A percentile compares a stretch with the other conserved stretches of the same genome.
These are phyloP conservation scores for Crotophaga sulcirostris DNA, from an alignment of 2,113 vertebrate species.

Conservation along the genomic window DNA sequence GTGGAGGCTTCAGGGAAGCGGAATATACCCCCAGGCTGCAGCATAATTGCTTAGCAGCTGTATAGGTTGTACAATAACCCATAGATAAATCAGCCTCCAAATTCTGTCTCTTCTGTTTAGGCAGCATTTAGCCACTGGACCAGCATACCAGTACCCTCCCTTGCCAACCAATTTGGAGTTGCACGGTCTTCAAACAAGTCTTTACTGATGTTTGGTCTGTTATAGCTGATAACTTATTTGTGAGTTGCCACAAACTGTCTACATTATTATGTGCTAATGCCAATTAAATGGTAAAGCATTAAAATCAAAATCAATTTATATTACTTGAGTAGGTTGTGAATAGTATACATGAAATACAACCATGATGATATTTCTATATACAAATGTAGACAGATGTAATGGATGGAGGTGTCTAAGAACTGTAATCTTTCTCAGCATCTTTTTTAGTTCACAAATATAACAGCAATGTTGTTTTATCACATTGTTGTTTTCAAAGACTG, in stretches of 20 bases:
- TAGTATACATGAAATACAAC: accelerated
- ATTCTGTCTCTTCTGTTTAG: background rate
- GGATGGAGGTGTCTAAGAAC: background rate
- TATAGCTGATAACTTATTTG: background rate
- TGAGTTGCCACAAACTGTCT: background rate
- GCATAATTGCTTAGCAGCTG: background rate
- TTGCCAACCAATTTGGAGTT: accelerated
- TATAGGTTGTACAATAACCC: background rate
- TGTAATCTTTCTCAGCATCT: background rate
- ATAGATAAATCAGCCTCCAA: background rate
- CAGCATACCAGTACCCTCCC: background rate
- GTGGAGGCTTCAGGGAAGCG: background rate
- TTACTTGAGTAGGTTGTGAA: background rate
- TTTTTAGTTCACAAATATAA: background rate
- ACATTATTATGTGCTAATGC: accelerated
- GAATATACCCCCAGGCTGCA: background rate
- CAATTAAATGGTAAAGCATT: background rate
- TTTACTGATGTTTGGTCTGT: background rate
- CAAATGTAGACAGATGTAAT: background rate
- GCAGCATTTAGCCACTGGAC: background rate
- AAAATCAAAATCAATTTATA: background rate
- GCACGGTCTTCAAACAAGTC: accelerated
- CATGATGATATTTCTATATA: background rate
- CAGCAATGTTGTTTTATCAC: background rate
- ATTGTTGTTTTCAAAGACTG: background rate